Conservation (phyloP, 2,797 vertebrate species). For the Silurus lanzhouensis region DNA sequence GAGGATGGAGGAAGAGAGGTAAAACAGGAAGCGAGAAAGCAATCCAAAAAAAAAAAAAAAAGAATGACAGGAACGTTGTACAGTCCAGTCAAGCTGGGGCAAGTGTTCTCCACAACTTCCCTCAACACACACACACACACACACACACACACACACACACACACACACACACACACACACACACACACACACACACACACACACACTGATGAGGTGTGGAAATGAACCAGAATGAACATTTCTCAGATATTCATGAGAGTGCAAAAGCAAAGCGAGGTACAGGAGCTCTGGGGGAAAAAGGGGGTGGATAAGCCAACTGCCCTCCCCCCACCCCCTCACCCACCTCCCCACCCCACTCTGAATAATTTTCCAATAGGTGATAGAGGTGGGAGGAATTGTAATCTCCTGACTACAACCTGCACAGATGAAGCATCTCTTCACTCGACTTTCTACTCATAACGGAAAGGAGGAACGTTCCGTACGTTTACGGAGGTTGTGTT, state of each 20-base stretch:
- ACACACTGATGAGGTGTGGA: slow-evolving; percentile 22
- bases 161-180: slow-evolving; percentile 20
- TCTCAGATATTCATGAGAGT: slow-evolving; percentile 34
- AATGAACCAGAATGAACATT: slow-evolving; percentile 25
- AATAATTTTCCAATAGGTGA: slow-evolving; percentile 61
- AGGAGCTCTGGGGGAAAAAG: background rate
- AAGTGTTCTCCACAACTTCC: slow-evolving; percentile 2
- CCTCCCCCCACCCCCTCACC: background rate
- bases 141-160: slow-evolving; percentile 11
- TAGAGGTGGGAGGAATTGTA: slow-evolving; percentile 67
- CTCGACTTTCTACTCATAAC: slow-evolving; percentile 23
- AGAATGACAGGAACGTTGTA: slow-evolving; percentile 11
- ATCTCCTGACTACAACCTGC: slow-evolving; percentile 63
- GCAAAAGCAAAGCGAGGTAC: background rate
- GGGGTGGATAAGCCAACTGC: slow-evolving; percentile 11
- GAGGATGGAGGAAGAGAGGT: slow-evolving; percentile 33
- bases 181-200: slow-evolving; percentile 7
- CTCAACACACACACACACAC: slow-evolving; percentile 13
- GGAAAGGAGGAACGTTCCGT: slow-evolving; percentile 32
- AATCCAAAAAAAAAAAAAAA: slow-evolving; percentile 65
- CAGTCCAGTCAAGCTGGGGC: slow-evolving; percentile 15
- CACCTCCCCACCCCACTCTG: background rate
- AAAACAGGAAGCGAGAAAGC: slow-evolving; percentile 52
- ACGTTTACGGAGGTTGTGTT: background rate
- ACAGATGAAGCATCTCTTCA: slow-evolving; percentile 64